phyloP scores from a whole-genome alignment of 2,113 vertebrate species.

The Scomber japonicus region DNA sequence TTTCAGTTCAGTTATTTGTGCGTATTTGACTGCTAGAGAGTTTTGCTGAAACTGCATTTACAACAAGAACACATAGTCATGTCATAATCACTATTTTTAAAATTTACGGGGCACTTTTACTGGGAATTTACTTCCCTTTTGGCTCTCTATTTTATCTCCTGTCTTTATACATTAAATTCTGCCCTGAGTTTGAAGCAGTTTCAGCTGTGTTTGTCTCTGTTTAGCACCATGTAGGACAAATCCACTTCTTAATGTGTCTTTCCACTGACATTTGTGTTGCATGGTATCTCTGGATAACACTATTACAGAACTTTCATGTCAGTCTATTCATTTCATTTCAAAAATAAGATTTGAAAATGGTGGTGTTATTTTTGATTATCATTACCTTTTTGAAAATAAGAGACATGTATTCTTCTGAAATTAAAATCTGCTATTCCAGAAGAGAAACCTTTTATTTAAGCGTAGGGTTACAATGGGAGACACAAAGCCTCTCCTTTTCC shows the following conservation, averaged over 20 bases:
- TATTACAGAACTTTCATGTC: background rate
- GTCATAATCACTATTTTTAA: too few species aligned
- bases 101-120: too few species aligned
- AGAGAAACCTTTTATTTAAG: conserved; percentile 1
- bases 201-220: too few species aligned
- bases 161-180: too few species aligned
- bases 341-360: background rate
- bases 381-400: background rate
- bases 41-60: background rate
- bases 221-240: background rate
- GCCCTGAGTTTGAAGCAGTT: too few species aligned
- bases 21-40: background rate
- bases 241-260: background rate
- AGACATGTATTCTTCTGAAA: background rate
- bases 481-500: conserved; percentile 48
- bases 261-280: background rate
- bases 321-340: background rate
- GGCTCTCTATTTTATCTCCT: too few species aligned
- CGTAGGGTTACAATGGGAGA: conserved; percentile 15
- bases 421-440: background rate
- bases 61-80: too few species aligned
- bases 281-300: background rate
- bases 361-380: background rate
- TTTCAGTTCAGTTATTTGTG: background rate
- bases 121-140: too few species aligned